A percentile compares a stretch with the other conserved stretches of the same genome.
These are phyloP conservation scores for Cynocephalus volans DNA, from an alignment of 2,113 vertebrate species.

Conservation along the genomic window DNA sequence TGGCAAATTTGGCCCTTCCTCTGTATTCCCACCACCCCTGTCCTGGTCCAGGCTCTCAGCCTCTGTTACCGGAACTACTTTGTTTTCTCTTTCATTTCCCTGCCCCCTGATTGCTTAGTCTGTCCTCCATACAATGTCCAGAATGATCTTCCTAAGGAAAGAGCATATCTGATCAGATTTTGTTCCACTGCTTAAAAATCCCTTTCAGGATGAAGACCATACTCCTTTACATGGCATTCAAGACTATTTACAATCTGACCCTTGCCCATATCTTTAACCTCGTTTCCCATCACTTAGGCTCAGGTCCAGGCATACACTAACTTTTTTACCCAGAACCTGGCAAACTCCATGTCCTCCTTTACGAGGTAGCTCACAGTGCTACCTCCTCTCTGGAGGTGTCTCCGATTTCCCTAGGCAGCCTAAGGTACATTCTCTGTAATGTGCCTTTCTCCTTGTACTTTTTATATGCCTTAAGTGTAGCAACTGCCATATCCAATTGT, in stretches of 20 bases:
- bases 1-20: neutral
- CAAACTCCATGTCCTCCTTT: neutral
- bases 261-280: neutral
- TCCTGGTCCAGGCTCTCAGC: neutral
- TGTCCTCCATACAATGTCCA: neutral
- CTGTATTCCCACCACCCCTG: neutral
- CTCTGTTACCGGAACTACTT: neutral
- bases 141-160: conserved; percentile 33
- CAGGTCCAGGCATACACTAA: neutral
- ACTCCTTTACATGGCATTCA: neutral
- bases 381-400: neutral
- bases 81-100: neutral
- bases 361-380: neutral
- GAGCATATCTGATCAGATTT: conserved; percentile 28
- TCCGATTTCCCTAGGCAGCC: neutral
- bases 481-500: neutral
- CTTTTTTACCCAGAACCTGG: neutral
- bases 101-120: neutral
- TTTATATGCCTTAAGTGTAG: neutral
- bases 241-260: neutral
- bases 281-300: neutral
- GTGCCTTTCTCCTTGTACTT: neutral
- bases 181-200: neutral
- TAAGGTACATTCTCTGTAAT: neutral
- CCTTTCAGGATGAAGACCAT: neutral